These are phyloP conservation scores for Camponotus vicinus DNA, from an alignment of 1,140 invertebrate genomes.

Conservation along the genomic window DNA sequence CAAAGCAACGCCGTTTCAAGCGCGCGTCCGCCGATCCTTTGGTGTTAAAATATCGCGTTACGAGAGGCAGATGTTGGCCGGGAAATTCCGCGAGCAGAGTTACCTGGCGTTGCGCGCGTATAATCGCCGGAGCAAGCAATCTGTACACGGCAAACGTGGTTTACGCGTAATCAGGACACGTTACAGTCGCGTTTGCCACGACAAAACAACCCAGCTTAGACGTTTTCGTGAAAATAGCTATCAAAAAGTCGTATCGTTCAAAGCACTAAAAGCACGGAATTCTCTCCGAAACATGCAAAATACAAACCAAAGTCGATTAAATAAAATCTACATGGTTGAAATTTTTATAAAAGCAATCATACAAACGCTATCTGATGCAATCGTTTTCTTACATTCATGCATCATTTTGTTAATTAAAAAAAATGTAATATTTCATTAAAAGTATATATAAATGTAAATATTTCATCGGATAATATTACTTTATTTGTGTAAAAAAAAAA, in stretches of 20 bases:
- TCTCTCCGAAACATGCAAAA: neutral
- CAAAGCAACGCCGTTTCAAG: constrained; percentile 45
- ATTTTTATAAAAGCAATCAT: neutral
- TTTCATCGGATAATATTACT: neutral
- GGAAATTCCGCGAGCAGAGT: constrained; percentile 52
- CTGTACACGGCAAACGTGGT: constrained; percentile 54
- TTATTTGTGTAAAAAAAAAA: constrained; percentile 11
- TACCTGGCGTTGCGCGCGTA: constrained; percentile 9
- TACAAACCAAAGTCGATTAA: constrained; percentile 3
- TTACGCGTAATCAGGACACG: constrained; percentile 52
- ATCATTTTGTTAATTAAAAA: neutral
- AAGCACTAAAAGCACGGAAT: neutral
- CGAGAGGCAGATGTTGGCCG: constrained; percentile 41
- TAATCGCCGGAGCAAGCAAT: constrained; percentile 47
- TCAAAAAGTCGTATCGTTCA: constrained; percentile 33
- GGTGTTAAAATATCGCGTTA: constrained; percentile 65
- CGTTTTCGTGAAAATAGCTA: constrained; percentile 3
- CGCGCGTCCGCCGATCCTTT: constrained; percentile 2
- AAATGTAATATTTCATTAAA: neutral
- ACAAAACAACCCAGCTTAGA: constrained; percentile 44
- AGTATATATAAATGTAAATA: constrained; percentile 13
- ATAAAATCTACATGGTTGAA: constrained; percentile 7
- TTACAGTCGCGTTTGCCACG: constrained; percentile 13
- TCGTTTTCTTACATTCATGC: neutral
- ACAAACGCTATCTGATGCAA: neutral